Base-by-base conservation (phyloP, 2,113 vertebrate genomes). In the Syrmaticus mikado region DNA sequence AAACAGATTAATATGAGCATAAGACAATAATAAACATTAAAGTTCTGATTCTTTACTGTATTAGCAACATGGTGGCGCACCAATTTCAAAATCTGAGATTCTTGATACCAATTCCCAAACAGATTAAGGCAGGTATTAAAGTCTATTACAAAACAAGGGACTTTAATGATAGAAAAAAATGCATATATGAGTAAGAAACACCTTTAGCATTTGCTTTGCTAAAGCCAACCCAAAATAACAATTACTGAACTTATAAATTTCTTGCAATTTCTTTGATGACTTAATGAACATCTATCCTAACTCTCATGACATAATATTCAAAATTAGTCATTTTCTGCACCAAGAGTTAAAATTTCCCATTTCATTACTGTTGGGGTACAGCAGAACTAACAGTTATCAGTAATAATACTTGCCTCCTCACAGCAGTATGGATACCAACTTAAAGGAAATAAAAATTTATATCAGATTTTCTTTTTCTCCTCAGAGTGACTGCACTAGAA, bases 101-200 rank as follows among this genome's bases (percentile, higher is more conserved):
- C 92, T 85, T 93, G 82, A 79, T 89, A 87, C 43, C 48, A 73
- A 50, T 66, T 94, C 94, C 94, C 90, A 96, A 93, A 94, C 46
- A 96, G 97, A 96, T 96, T 94, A 97, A 97, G 85, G 82, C 24
- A 91, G 92, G 93, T 93, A 92, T 97, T 96, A 95, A 94, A 95
- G 76, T 79, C 87, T 94, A 97, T 95, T 96, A 97, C 80, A 87
- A 97, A 96, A 94, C 8, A 78, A 96, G 77, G 55, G 64, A 93
- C 82, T 89, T 96, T 70, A 95, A 89, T n/a, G 43, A 96, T 61
- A 96, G 87, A 91, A 90, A 96, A 93, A 89, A 96, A 95, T 92
- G 92, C 25, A 58, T 90, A 94, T 55, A 91, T 1, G 58, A 93
- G 61, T 91, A 95, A 92, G 92, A 85, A 93, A 86, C 32, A 92